Base-by-base conservation (phyloP, 2,888 invertebrate genomes). In the Tenthredo scrophulariae region DNA sequence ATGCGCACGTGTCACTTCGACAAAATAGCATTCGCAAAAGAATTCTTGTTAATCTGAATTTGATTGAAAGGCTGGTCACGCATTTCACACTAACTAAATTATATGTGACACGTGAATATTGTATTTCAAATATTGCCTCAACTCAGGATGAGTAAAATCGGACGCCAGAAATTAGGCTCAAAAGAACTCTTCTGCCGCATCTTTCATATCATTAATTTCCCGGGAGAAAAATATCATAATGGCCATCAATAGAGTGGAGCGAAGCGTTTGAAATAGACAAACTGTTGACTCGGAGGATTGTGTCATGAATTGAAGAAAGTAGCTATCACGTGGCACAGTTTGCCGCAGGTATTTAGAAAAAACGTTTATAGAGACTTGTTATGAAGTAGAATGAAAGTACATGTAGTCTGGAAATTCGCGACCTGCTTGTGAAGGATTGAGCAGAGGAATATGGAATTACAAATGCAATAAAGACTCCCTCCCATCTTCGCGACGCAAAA, bases 391-490 rank as follows among this genome's bases (percentile, higher is more conserved):
- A 77, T 77, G 77, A 50, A 29, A 50, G 50, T 77, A 54, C 46
- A 46, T 46, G 50, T 72, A 43, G 72, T 40, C 18, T 9, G 50
- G 13, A 50, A 50, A 50, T 77, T 54, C 18, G 77, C 26, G 33
- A 50, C 40, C 33, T n/a, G 77, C 50, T 18, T 50, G 9, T 54
- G 33, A 77, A 54, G 50, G 50, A 77, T 50, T 50, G 77, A 33
- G 54, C 50, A 29, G 18, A 50, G 54, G 40, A 77, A 29, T 77
- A 50, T 77, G 29, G 29, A 77, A 77, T 77, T 77, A 77, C 46
- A 77, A 77, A 77, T 77, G 77, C 77, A 77, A 77, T 77, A 40
- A 77, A 54, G 77, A 50, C 33, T 33, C 77, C 18, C 77, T 15
- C 15, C 33, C 54, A 77, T 67, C 50, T 50, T 50, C 54, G 15